These are phyloP conservation scores for Drosophila burlai DNA, from an alignment of 1,140 invertebrate genomes.

Conservation along the genomic window DNA sequence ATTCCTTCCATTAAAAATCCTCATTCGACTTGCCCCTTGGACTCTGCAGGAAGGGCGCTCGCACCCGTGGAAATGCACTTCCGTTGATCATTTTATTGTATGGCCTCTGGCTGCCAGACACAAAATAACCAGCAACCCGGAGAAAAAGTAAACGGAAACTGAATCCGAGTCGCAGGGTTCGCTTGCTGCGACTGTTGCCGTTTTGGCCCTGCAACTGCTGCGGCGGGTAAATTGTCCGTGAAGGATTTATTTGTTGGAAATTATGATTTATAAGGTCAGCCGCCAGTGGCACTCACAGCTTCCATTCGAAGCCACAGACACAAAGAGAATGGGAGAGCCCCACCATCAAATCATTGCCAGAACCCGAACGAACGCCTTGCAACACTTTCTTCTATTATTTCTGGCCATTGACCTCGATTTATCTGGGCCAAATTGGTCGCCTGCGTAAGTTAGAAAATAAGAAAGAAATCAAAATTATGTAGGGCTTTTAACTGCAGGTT, in stretches of 20 bases:
- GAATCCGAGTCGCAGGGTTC: constrained; percentile 28
- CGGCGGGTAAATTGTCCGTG: constrained; percentile 76
- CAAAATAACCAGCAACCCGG: constrained; percentile 20
- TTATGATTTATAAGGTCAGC: constrained; percentile 80
- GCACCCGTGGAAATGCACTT: constrained; percentile 23
- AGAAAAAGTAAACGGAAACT: constrained; percentile 34
- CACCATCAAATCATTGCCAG: constrained; percentile 40
- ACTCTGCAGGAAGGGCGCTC: neutral
- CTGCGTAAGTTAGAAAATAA: constrained; percentile 11
- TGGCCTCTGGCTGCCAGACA: constrained; percentile 46
- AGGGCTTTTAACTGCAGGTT: constrained; percentile 26
- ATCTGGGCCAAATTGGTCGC: constrained; percentile 27
- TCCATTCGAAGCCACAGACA: constrained; percentile 17
- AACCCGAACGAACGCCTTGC: constrained; percentile 18
- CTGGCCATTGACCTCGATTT: constrained; percentile 64
- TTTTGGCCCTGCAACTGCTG: constrained; percentile 54
- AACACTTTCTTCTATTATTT: constrained; percentile 62
- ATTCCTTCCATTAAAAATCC: constrained; percentile 18
- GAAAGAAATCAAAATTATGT: constrained; percentile 60
- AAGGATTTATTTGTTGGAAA: constrained; percentile 82
- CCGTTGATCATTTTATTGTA: constrained; percentile 33
- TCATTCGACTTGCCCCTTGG: neutral
- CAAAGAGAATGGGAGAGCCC: neutral
- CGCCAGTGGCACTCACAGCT: constrained; percentile 53
- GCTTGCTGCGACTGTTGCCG: constrained; percentile 60